A percentile compares a stretch with the other conserved stretches of the same genome.
phyloP scores from a whole-genome alignment of 2,113 vertebrate genomes.

The Holacanthus passer region DNA sequence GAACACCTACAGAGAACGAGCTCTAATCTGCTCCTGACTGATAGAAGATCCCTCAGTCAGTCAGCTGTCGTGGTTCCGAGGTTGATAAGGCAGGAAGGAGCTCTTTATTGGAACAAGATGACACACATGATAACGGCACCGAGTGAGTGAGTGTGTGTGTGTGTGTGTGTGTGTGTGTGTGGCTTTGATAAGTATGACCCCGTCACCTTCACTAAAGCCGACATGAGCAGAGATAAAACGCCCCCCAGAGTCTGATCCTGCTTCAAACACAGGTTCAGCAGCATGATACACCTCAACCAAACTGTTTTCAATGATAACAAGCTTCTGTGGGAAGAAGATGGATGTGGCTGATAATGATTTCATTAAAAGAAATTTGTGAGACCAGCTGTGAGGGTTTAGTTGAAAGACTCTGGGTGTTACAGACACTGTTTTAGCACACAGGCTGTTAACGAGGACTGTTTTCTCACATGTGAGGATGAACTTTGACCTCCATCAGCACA shows the following conservation, averaged over 20 bases:
- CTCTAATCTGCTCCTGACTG: constrained; percentile 4
- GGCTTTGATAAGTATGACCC: constrained; percentile 12
- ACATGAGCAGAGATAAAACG: constrained; percentile 17
- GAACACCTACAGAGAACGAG: constrained; percentile 39
- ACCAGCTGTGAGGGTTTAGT: not conserved
- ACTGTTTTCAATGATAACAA: constrained; percentile 27
- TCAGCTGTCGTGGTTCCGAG: not conserved
- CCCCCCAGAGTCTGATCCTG: not conserved
- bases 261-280: not conserved
- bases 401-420: not conserved
- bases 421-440: not conserved
- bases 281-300: not conserved
- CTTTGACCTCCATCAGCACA: not conserved
- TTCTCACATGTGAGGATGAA: not conserved
- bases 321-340: not conserved
- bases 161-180: constrained; percentile 25
- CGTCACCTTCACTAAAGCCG: constrained; percentile 33
- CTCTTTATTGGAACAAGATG: constrained; percentile 60
- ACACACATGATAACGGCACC: constrained; percentile 42
- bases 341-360: not conserved
- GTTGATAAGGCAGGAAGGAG: constrained; percentile 36
- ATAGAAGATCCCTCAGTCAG: not conserved
- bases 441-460: constrained; percentile 14
- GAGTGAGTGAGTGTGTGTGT: too few relatives aligned
- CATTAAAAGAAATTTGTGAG: not conserved